Conservation (phyloP, 1,140 invertebrate genomes). For the Zaprionus inermis region DNA sequence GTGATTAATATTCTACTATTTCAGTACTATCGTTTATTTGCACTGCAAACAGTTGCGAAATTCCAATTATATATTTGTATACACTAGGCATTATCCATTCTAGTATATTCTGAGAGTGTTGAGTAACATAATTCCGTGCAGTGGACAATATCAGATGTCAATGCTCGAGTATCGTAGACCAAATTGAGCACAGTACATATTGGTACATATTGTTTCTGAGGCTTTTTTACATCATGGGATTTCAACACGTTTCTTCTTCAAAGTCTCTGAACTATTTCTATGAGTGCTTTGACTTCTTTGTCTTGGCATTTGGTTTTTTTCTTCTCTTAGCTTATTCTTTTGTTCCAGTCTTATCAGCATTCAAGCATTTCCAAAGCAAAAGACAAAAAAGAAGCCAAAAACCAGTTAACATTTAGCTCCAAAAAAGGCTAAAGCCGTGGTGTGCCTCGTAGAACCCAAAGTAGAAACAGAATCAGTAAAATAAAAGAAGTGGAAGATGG, state of each 20-base stretch:
- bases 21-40: background rate
- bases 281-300: slow-evolving; percentile 59
- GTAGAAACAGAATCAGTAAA: background rate
- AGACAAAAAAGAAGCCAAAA: slow-evolving; percentile 45
- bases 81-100: background rate
- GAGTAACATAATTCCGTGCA: background rate
- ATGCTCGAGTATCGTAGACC: background rate
- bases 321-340: slow-evolving; percentile 45
- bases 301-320: slow-evolving; percentile 50
- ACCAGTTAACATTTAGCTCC: slow-evolving; percentile 80
- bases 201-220: background rate
- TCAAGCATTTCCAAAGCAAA: slow-evolving; percentile 55
- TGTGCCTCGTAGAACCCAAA: slow-evolving; percentile 8
- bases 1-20: background rate
- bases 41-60: slow-evolving; percentile 2
- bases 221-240: slow-evolving; percentile 30
- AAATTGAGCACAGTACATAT: background rate
- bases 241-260: slow-evolving; percentile 35
- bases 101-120: background rate
- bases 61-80: background rate
- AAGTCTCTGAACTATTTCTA: slow-evolving; percentile 31
- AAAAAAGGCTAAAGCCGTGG: slow-evolving; percentile 66
- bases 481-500: slow-evolving; percentile 23
- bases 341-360: slow-evolving; percentile 69
- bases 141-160: background rate